phyloP scores from a whole-genome alignment of 2,113 vertebrate species.

The Gymnocephalus cernua region DNA sequence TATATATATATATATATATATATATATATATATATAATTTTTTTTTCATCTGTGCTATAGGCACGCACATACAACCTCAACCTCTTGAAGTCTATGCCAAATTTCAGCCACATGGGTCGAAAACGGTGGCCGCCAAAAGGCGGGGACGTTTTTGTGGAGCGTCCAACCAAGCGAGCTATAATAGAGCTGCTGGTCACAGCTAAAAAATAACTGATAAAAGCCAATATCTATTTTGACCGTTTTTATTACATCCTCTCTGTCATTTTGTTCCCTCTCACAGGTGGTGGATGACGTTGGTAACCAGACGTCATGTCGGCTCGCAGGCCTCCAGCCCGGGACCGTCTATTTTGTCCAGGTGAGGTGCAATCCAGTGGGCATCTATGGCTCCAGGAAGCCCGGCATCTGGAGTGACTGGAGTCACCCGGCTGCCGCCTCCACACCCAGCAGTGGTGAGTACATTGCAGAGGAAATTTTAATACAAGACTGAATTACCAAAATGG shows the following conservation, averaged over 20 bases:
- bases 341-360: slow-evolving; percentile 97
- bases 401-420: slow-evolving; percentile 98
- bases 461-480: too few relatives aligned
- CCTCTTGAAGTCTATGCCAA: too few relatives aligned
- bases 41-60: background rate
- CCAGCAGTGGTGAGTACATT: slow-evolving; percentile 86
- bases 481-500: background rate
- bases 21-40: background rate
- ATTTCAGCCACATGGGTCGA: too few relatives aligned
- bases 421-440: slow-evolving; percentile 93
- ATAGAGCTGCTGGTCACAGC: too few relatives aligned
- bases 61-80: too few relatives aligned
- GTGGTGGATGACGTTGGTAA: slow-evolving; percentile 94
- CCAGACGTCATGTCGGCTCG: slow-evolving; percentile 93
- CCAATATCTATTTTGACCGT: background rate
- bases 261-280: slow-evolving; percentile 69
- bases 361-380: slow-evolving; percentile 95
- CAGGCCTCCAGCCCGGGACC: slow-evolving; percentile 89
- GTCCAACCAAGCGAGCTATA: too few relatives aligned
- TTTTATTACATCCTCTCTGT: background rate
- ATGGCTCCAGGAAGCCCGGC: slow-evolving; percentile 92
- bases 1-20: background rate
- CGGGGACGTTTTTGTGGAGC: too few relatives aligned
- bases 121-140: too few relatives aligned
- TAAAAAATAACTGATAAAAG: background rate